Evolutionary conservation across 2,797 vertebrate species (phyloP), one percentile per base, ranked within the genome.

Genomic region (Gymnodraco acuticeps): DNA sequence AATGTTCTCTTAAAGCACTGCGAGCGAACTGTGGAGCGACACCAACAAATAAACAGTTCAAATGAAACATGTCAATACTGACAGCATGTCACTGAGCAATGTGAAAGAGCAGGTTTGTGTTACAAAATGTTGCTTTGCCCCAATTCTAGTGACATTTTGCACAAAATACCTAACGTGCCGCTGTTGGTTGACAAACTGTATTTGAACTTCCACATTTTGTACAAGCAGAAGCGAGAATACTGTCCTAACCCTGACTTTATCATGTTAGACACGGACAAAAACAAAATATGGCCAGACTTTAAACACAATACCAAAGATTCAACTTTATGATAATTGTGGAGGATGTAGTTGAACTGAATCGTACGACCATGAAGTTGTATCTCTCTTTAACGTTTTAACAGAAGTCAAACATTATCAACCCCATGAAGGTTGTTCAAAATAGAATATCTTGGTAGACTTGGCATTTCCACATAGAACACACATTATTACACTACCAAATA

Each of bases 1-100:
- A 85, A 85, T 73, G 78, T 84, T 89, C 84, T 66, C 52, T 50
- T 52, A 61, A 77, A 47, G 60, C 73, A 63, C 42, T n/a, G 71
- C 46, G 47, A 73, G 58, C 45, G 10, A 75, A 61, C 66, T 67
- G 60, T 63, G 60, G 71, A 63, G 54, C 10, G 15, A 47, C 72
- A 81, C 23, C 13, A 53, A 72, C 64, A 47, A 80, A 80, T 43
- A 64, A 70, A 82, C 64, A 66, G 27, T 71, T 63, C 31, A 74
- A 68, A 80, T 60, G 20, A 59, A 77, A 73, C 31, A 78, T 14
- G 38, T 64, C 43, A 19, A 59, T 15, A 31, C 46, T 48, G 41
- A 58, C 51, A 53, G 27, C 10, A 33, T 42, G 47, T 43, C 61
- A 73, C 27, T 38, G 43, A 68, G 47, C 17, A 68, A 67, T 2